phyloP scores from a whole-genome alignment of 2,888 invertebrate species.

The Cantharis lateralis region DNA sequence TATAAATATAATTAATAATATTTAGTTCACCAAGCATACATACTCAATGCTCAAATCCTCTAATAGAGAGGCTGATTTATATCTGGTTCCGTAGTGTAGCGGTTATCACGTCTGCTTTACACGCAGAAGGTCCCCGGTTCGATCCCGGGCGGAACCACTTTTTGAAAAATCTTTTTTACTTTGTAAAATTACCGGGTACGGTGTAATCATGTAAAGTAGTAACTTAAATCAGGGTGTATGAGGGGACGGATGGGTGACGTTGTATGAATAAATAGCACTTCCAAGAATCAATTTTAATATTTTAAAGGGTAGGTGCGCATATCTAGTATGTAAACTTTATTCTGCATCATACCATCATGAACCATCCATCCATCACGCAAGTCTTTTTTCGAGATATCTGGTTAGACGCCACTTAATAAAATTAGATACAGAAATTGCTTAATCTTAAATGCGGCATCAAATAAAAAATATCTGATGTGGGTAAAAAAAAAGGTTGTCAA shows the following conservation, averaged over 20 bases:
- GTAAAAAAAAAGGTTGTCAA: background rate
- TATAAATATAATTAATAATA: too few species aligned
- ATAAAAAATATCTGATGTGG: background rate
- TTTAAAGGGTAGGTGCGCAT: background rate
- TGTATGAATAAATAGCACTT: background rate
- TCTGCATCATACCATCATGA: background rate
- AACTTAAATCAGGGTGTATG: background rate
- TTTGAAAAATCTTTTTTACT: constrained; percentile 4
- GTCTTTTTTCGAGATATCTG: background rate
- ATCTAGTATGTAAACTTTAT: background rate
- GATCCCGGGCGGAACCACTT: constrained; percentile 57
- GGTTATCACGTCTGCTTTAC: constrained; percentile 58
- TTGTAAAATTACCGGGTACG: background rate
- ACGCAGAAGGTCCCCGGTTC: constrained; percentile 59
- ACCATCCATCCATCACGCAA: background rate
- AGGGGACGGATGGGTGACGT: background rate
- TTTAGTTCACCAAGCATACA: too few species aligned
- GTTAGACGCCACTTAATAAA: background rate
- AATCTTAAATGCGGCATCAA: background rate
- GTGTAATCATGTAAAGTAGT: background rate
- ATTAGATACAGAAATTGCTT: background rate
- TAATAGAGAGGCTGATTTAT: accelerated
- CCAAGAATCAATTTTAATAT: background rate
- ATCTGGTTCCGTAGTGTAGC: constrained; percentile 53
- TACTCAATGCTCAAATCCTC: background rate